These are phyloP conservation scores for Amiota communis DNA, from an alignment of 2,888 invertebrate genomes.

Conservation along the genomic window DNA sequence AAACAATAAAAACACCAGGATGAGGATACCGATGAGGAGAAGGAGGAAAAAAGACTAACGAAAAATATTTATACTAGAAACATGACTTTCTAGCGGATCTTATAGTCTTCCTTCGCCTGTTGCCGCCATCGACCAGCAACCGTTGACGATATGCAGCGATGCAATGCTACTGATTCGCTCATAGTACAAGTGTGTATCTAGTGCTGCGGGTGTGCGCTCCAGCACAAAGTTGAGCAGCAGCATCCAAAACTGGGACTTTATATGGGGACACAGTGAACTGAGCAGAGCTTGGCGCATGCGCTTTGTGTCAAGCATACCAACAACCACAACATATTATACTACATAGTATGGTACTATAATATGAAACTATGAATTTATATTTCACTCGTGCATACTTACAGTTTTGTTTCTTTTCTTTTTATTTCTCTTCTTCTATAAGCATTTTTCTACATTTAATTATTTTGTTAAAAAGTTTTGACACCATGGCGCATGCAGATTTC, in stretches of 20 bases:
- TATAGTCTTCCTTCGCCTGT: conserved; percentile 49
- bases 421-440: conserved; percentile 14
- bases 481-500: conserved; percentile 65
- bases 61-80: conserved; percentile 39
- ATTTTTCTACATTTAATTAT: conserved; percentile 63
- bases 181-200: neutral
- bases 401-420: conserved; percentile 11
- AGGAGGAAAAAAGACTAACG: neutral
- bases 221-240: neutral
- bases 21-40: neutral
- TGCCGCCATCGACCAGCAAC: neutral
- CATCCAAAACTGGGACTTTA: too few relatives aligned
- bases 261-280: too few relatives aligned
- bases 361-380: conserved; percentile 46
- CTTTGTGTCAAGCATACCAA: conserved; percentile 2
- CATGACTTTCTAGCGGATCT: conserved; percentile 68
- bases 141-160: neutral
- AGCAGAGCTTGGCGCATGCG: conserved; percentile 19
- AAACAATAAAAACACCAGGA: conserved; percentile 6
- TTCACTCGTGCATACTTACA: conserved; percentile 10
- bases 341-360: conserved; percentile 38
- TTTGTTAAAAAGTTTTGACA: conserved; percentile 66
- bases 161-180: conserved; percentile 1
- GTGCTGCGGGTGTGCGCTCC: conserved; percentile 22
- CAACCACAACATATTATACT: conserved; percentile 8